Percentiles rank a stretch among this genome's conserved stretches.
Evolutionary conservation across 2,888 invertebrate species (phyloP).

Genomic region (Luffia ferchaultella): DNA sequence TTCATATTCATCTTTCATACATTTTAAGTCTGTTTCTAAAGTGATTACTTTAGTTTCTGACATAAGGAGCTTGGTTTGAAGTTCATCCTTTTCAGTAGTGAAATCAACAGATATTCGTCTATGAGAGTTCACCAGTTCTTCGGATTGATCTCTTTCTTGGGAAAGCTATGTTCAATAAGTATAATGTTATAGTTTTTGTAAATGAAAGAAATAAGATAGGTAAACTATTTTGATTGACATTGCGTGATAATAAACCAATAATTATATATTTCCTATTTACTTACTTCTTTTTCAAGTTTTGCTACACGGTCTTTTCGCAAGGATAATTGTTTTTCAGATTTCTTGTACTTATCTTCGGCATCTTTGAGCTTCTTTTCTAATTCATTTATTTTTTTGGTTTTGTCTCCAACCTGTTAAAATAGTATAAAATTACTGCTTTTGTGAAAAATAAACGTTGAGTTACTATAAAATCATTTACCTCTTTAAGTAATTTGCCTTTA

Average conservation of each 20-base stretch:
- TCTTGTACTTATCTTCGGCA: conserved; percentile 70
- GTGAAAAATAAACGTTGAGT: too few relatives aligned
- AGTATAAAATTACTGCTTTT: conserved; percentile 13
- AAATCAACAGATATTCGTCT: conserved; percentile 50
- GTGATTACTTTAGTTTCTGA: conserved; percentile 53
- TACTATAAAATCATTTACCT: conserved; percentile 39
- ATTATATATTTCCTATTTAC: conserved; percentile 11
- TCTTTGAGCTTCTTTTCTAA: conserved; percentile 74
- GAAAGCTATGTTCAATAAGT: conserved; percentile 42
- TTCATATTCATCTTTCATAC: conserved; percentile 64
- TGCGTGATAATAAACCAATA: conserved; percentile 4
- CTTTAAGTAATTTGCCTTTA: conserved; percentile 66
- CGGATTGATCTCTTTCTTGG: conserved; percentile 53
- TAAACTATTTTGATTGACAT: too few relatives aligned
- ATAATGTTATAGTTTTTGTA: conserved; percentile 16
- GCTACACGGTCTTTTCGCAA: conserved; percentile 65
- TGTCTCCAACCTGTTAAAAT: conserved; percentile 65
- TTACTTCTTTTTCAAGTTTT: conserved; percentile 70
- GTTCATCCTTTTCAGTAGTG: conserved; percentile 52
- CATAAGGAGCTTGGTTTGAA: conserved; percentile 48
- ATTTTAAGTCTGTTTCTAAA: conserved; percentile 56
- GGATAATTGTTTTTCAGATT: conserved; percentile 61
- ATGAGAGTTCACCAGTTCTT: conserved; percentile 38
- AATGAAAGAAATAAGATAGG: too few relatives aligned
- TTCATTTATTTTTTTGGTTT: conserved; percentile 68